phyloP scores from a whole-genome alignment of 2,113 vertebrate species.

The Sapajus apella region DNA sequence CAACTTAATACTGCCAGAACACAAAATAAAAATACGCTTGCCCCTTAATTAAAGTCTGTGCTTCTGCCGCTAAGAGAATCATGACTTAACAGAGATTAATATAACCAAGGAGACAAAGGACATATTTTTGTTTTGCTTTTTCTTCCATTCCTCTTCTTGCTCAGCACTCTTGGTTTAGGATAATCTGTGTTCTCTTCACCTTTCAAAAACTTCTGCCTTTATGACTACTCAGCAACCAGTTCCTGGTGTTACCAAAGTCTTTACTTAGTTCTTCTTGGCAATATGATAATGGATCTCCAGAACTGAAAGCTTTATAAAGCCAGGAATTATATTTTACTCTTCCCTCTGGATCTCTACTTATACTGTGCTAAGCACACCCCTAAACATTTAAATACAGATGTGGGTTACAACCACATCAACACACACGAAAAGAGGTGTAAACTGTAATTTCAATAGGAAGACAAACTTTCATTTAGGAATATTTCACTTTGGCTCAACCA shows the following conservation, averaged over 20 bases:
- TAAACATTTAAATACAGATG: background rate
- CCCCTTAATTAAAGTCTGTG: background rate
- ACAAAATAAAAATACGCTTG: background rate
- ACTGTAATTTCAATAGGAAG: background rate
- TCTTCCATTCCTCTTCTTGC: background rate
- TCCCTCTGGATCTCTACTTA: background rate
- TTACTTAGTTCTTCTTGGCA: background rate
- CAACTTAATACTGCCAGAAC: background rate
- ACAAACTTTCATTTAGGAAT: background rate
- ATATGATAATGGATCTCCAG: background rate
- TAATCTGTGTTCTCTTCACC: background rate
- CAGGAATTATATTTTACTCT: background rate
- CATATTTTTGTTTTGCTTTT: background rate
- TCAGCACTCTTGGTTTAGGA: background rate
- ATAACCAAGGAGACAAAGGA: background rate
- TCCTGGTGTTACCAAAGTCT: background rate
- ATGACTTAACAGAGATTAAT: background rate
- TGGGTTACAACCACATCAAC: background rate
- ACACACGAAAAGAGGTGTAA: background rate
- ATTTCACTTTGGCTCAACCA: background rate
- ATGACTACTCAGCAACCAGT: background rate
- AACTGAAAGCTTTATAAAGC: background rate
- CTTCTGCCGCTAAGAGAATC: background rate
- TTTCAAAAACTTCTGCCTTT: background rate
- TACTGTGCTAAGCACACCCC: background rate